Evolutionary conservation across 2,113 vertebrate genomes (phyloP), one percentile per base, ranked within the genome.

Genomic region (Pterocles gutturalis): DNA sequence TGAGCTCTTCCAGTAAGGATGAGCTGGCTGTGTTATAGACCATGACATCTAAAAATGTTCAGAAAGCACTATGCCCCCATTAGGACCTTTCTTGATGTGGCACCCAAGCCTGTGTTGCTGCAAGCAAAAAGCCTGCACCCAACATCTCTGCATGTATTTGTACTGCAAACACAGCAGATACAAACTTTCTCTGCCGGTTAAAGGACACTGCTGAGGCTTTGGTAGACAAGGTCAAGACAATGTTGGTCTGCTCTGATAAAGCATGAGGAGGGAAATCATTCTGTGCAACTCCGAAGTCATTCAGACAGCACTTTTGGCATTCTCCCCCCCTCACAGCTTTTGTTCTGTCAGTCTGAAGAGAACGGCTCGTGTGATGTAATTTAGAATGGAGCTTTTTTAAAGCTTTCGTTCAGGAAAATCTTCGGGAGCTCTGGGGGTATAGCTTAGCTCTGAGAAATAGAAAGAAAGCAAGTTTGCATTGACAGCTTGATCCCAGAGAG

Each of bases 401-500:
- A 98, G 98, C 96, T 97, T 98, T 98, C 98, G 97, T 95, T 98
- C 97, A 97, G 97, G 96, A 98, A 97, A 98, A 97, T 98, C 93
- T 69, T 95, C 33, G 2, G 93, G 96, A 97, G 96, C 96, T 97
- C 96, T 97, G 97, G 97, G 98, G 97, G 94, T 83, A 97, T 94
- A 97, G 96, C 98, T 98, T 93, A 97, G 97, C 96, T 97, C 93
- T 5, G 54, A 97, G 96, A 97, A 95, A 97, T 8, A 96, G 95
- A 96, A 95, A 98, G 97, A 96, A 96, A 90, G 95, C 92, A 96
- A 97, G 94, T 97, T 97, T 98, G 96, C 97, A 91, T 87, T 98
- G 97, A 98, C 97, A 98, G 97, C 97, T 98, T 96, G 98, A 97
- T 98, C 97, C 97, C 97, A 93, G 96, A 96, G 98, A 98, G 97